Evolutionary conservation across 2,797 vertebrate genomes (phyloP).

Genomic region (Delichon dasypus): DNA sequence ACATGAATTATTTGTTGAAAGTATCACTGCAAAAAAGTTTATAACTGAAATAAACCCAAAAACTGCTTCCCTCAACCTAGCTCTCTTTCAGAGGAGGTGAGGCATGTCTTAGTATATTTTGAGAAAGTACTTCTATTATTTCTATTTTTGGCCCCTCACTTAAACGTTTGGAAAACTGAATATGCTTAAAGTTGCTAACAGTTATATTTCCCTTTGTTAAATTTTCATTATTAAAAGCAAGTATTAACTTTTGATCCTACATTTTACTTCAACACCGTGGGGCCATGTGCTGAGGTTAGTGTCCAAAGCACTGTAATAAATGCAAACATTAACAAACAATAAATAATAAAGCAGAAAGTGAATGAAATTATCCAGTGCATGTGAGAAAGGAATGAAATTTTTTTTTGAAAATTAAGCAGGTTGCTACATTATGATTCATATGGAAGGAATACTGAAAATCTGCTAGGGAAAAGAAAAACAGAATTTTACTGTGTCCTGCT

Average conservation of each 20-base stretch:
- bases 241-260: background rate
- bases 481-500: background rate
- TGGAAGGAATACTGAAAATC: background rate
- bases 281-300: background rate
- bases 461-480: background rate
- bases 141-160: background rate
- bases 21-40: background rate
- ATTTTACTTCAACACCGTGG: background rate
- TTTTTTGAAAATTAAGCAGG: background rate
- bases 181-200: background rate
- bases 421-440: background rate
- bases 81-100: background rate
- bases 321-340: background rate
- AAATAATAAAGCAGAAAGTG: background rate
- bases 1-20: background rate
- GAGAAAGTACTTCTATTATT: background rate
- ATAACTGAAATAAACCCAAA: background rate
- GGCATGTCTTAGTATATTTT: background rate
- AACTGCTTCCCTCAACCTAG: background rate
- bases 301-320: background rate
- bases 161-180: background rate
- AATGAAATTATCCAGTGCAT: background rate
- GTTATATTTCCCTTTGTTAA: background rate
- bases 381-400: background rate
- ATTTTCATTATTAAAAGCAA: background rate